Conservation (phyloP, 2,113 vertebrate species). For the Eudyptes chrysolophus region DNA sequence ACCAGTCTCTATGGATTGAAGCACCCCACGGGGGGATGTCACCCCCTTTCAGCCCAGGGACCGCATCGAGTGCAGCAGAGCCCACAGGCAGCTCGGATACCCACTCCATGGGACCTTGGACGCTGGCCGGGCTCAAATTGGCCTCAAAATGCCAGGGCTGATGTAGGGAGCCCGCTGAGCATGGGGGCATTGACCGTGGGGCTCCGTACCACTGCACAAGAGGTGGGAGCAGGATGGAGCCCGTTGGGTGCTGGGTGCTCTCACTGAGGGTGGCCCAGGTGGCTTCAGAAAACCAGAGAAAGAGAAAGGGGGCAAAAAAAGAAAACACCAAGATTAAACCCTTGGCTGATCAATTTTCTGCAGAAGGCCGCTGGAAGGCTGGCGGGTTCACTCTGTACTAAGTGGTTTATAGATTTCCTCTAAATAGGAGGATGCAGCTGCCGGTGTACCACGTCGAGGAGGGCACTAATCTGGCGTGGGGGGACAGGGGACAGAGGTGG, state of each 20-base stretch:
- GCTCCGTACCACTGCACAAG: fast-evolving
- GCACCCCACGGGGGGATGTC: fast-evolving
- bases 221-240: not conserved
- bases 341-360: not conserved
- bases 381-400: not conserved
- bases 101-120: fast-evolving
- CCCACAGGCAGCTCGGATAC: not conserved
- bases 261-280: not conserved
- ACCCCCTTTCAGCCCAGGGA: not conserved
- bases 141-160: fast-evolving
- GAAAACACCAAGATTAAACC: not conserved
- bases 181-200: fast-evolving
- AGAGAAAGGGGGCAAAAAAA: not conserved
- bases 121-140: not conserved
- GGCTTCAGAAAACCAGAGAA: not conserved
- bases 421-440: not conserved
- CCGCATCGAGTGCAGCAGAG: fast-evolving
- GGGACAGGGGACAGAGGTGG: not conserved
- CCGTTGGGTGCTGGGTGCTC: fast-evolving
- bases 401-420: constrained; percentile 55
- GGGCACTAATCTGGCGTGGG: fast-evolving
- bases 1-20: not conserved
- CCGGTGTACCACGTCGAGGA: fast-evolving
- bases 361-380: not conserved
- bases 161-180: fast-evolving